Percentiles rank a stretch among this genome's conserved stretches.
phyloP scores from a whole-genome alignment of 2,888 invertebrate species.

The Theretra japonica region DNA sequence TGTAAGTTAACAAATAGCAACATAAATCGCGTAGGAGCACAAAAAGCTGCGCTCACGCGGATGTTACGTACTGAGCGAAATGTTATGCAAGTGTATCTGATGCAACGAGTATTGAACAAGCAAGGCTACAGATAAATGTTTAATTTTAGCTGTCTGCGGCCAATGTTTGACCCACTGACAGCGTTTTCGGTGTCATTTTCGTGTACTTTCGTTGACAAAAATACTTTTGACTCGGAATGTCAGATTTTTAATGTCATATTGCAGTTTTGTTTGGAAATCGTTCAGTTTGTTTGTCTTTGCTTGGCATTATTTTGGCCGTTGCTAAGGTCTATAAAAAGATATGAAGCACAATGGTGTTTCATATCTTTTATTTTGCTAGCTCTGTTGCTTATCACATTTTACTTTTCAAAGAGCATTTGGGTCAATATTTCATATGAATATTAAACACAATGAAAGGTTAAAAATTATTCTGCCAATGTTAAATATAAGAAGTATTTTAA shows the following conservation, averaged over 20 bases:
- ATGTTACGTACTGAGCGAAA: slow-evolving; percentile 47
- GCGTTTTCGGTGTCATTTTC: slow-evolving; percentile 42
- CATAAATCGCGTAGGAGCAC: slow-evolving; percentile 43
- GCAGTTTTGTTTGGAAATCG: no score
- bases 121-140: slow-evolving; percentile 61
- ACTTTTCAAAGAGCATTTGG: no score
- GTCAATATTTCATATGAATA: no score
- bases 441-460: no score
- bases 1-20: slow-evolving; percentile 36
- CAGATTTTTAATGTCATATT: neutral
- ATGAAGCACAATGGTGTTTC: no score
- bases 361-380: no score
- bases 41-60: slow-evolving; percentile 50
- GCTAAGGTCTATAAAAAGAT: no score
- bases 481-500: no score
- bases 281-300: no score
- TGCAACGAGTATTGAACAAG: slow-evolving; percentile 53
- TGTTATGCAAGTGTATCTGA: slow-evolving; percentile 62
- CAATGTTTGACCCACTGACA: slow-evolving; percentile 72
- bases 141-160: slow-evolving; percentile 58
- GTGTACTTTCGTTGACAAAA: slow-evolving; percentile 14
- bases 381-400: no score
- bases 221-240: neutral
- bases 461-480: no score
- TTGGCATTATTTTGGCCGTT: no score